These are phyloP conservation scores for Cephus nigrinus DNA, from an alignment of 2,888 invertebrate species.

Conservation along the genomic window DNA sequence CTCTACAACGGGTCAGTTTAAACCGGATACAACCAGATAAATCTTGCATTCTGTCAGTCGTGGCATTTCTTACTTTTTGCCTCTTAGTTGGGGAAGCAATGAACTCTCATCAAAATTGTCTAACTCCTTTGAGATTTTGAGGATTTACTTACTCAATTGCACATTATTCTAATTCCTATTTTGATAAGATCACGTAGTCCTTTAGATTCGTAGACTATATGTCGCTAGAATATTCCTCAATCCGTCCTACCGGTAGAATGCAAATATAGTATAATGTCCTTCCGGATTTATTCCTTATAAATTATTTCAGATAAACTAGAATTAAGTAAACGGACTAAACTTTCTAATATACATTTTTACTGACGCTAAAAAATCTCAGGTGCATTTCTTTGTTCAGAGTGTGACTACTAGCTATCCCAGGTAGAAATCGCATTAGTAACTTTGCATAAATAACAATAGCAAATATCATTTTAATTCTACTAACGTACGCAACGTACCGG, in stretches of 20 bases:
- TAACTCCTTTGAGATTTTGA: background rate
- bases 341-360: background rate
- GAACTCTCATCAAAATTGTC: background rate
- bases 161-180: background rate
- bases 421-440: background rate
- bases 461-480: background rate
- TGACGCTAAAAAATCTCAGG: background rate
- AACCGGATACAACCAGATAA: slow-evolving; percentile 50
- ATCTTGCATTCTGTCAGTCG: slow-evolving; percentile 20
- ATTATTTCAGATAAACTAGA: too few species aligned
- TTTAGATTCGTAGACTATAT: too few species aligned
- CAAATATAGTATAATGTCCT: too few species aligned
- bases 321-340: too few species aligned
- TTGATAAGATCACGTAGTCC: too few species aligned
- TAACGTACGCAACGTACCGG: background rate
- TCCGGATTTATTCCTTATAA: too few species aligned
- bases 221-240: too few species aligned
- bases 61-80: background rate
- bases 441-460: background rate
- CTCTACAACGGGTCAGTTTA: slow-evolving; percentile 24
- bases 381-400: background rate
- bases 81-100: background rate
- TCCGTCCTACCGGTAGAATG: too few species aligned
- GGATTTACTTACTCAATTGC: background rate
- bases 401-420: background rate